Base-by-base conservation (phyloP, 2,888 invertebrate species). In the Poecilobothrus nobilitatus region DNA sequence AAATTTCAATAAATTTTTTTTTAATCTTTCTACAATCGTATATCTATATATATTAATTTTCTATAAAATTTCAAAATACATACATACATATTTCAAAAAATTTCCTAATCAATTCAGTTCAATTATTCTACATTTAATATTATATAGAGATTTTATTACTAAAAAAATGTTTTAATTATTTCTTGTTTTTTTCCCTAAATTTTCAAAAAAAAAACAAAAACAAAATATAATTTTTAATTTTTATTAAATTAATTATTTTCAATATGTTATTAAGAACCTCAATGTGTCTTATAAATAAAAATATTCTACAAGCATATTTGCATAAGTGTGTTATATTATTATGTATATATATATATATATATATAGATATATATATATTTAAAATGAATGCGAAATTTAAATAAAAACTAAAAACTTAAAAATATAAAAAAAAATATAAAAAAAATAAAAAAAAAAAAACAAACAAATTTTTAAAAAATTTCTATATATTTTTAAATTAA, bases 251-350 rank as follows among this genome's bases (percentile, higher is more conserved):
- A 21, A 37, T 34, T 68, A 66, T 62, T 27, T n/a, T 8, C 0
- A 12, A 33, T 27, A 65, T 27, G 33, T 65, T 66, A 65, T 68
- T 67, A 67, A 67, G 44, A 22, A 66, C 37, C 66, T 33, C 65
- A 33, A 67, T 64, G 53, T 65, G 66, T 66, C 27, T 65, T 64
- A 68, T 68, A 64, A 69, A 27, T 27, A 41, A 64, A 22, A 66
- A 67, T 67, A 71, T 71, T 27, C 68, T 34, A 21, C 34, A 34
- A 66, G 21, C 15, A 33, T 66, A 37, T 71, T 44, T 67, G 37
- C 37, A 22, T 71, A 70, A 67, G 70, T 71, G 72, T 72, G 72
- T 71, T 71, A 72, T 71, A 72, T 71, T 21, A 53, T 53, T 53
- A 53, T 53, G 53, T 71, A 68, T 37, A 66, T 66, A 21, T 37